Percentiles rank a stretch among this genome's conserved stretches.
Evolutionary conservation across 1,140 invertebrate genomes (phyloP).

Genomic region (Pentalonia nigronervosa): DNA sequence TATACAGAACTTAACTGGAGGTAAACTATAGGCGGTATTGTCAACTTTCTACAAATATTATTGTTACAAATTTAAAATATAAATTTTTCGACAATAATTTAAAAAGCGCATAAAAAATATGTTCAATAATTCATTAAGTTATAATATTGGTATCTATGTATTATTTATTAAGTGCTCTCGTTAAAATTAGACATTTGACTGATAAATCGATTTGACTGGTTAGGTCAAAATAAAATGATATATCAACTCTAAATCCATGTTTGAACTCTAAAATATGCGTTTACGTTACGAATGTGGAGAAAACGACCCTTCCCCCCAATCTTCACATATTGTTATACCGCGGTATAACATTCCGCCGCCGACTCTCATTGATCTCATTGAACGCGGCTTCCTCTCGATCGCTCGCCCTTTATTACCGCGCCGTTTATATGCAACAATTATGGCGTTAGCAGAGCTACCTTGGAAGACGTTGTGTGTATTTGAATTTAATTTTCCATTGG

Average conservation of each 20-base stretch:
- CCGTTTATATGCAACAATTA: slow-evolving; percentile 35
- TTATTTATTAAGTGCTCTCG: background rate
- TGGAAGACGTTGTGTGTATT: background rate
- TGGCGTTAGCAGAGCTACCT: slow-evolving; percentile 34
- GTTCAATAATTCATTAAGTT: too few species aligned
- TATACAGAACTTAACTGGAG: too few species aligned
- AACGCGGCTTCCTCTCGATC: background rate
- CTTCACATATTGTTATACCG: background rate
- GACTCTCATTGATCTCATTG: slow-evolving; percentile 42
- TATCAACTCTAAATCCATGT: background rate
- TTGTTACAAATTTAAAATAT: too few species aligned
- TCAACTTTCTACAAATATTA: too few species aligned
- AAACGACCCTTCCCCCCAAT: background rate
- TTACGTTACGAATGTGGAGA: background rate
- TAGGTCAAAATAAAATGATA: background rate
- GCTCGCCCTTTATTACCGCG: background rate
- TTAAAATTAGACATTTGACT: too few species aligned
- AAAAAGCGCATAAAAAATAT: too few species aligned
- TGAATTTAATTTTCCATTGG: slow-evolving; percentile 51
- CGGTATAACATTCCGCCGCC: slow-evolving; percentile 17
- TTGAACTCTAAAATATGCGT: background rate
- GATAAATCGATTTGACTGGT: background rate
- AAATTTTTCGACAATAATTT: too few species aligned
- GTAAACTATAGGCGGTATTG: too few species aligned
- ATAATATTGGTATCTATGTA: too few species aligned